Conservation (phyloP, 1,140 invertebrate genomes). For the Bactericera cockerelli region DNA sequence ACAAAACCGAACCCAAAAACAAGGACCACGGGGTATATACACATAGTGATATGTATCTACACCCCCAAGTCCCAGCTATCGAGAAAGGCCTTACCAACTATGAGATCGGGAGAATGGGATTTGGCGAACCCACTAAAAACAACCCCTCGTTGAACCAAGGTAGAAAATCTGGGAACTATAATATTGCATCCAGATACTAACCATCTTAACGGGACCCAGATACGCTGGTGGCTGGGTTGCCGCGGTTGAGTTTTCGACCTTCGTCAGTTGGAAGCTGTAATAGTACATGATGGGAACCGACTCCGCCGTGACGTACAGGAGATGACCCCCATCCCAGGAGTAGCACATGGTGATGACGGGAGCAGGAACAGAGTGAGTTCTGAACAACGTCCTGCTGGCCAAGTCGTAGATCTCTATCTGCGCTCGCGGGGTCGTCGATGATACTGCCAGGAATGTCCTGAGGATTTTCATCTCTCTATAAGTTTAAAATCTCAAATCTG, state of each 20-base stretch:
- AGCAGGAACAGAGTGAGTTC: constrained; percentile 40
- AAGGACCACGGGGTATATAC: no score
- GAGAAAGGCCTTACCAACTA: no score
- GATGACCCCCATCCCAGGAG: constrained; percentile 57
- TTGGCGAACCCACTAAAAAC: no score
- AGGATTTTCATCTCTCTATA: no score
- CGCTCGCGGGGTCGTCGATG: constrained; percentile 23
- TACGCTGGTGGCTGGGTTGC: constrained; percentile 42
- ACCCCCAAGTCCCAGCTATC: no score
- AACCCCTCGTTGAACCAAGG: no score
- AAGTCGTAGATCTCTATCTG: constrained; percentile 50
- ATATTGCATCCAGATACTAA: no score
- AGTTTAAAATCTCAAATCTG: no score
- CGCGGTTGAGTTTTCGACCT: constrained; percentile 57
- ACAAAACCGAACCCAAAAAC: no score
- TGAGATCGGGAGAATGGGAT: no score
- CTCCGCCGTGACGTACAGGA: constrained; percentile 58
- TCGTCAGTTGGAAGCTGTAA: constrained; percentile 71
- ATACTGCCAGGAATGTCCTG: neutral
- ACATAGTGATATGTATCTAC: no score
- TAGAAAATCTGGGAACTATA: no score
- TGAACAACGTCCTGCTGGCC: constrained; percentile 40
- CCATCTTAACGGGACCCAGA: constrained; percentile 31
- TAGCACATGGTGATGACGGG: constrained; percentile 52
- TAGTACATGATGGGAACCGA: constrained; percentile 65